Conservation (phyloP, 2,113 vertebrate genomes). For the Burhinus oedicnemus region DNA sequence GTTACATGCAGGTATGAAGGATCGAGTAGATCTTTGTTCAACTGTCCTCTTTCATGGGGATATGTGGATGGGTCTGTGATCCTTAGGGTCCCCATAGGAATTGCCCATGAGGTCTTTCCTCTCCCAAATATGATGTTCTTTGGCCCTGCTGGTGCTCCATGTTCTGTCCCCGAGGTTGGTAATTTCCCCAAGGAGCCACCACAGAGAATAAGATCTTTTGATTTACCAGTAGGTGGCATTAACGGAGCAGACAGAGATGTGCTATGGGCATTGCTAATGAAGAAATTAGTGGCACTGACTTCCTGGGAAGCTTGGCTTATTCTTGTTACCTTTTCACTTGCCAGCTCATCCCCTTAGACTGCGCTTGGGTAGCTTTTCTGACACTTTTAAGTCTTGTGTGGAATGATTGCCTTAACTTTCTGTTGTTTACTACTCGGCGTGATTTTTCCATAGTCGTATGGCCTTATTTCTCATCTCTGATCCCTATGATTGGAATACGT, state of each 20-base stretch:
- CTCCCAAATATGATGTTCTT: not conserved
- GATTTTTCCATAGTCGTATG: not conserved
- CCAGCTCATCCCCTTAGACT: not conserved
- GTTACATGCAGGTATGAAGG: not conserved
- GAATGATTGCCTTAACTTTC: not conserved
- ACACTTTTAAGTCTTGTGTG: not conserved
- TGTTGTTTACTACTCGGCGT: not conserved
- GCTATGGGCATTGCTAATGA: not conserved
- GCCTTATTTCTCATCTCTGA: not conserved
- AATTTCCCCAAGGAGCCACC: too few relatives aligned
- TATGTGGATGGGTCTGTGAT: fast-evolving
- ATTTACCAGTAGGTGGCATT: constrained; percentile 37
- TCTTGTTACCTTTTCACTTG: too few relatives aligned
- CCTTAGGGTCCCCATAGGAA: too few relatives aligned
- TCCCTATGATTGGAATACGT: fast-evolving
- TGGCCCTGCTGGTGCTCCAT: fast-evolving
- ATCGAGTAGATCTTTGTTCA: not conserved
- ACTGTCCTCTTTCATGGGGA: fast-evolving
- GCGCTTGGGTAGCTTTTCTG: fast-evolving
- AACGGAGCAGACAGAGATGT: not conserved
- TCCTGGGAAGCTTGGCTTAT: not conserved
- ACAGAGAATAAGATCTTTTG: not conserved
- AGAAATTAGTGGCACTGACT: fast-evolving
- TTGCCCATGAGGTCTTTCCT: not conserved
- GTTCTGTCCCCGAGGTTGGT: not conserved